phyloP scores from a whole-genome alignment of 2,113 vertebrate species.

The Ceyx cyanopectus region DNA sequence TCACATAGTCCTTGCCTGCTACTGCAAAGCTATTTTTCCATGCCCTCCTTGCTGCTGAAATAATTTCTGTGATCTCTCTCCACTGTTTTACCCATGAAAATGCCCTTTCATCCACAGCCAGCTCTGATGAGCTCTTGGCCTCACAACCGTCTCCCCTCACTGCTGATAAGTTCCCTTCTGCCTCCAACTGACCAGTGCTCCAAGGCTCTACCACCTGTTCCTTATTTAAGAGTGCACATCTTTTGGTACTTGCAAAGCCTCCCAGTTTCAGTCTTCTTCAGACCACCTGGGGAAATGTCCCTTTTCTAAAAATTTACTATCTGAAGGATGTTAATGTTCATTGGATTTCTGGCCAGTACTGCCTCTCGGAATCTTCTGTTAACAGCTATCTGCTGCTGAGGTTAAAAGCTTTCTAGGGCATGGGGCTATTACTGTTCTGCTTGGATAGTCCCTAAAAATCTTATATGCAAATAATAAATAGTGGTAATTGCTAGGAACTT shows the following conservation, averaged over 20 bases:
- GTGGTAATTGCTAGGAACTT: slow-evolving; percentile 28
- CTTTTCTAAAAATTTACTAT: neutral
- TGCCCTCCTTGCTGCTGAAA: neutral
- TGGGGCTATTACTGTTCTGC: neutral
- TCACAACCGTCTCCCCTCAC: accelerated
- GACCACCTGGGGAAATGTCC: neutral
- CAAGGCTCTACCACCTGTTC: neutral
- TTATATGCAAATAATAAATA: slow-evolving; percentile 37
- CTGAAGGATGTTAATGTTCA: neutral
- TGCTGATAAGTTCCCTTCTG: neutral
- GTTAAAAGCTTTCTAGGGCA: slow-evolving; percentile 15
- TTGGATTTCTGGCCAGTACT: neutral
- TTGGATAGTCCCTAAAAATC: slow-evolving; percentile 49
- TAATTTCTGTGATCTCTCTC: neutral
- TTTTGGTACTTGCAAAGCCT: neutral
- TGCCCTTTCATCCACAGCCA: neutral
- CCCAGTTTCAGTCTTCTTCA: neutral
- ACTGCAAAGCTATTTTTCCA: neutral
- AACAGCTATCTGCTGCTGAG: neutral
- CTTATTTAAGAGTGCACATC: accelerated
- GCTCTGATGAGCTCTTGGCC: neutral
- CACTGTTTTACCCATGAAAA: neutral
- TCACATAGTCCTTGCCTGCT: neutral
- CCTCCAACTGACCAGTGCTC: neutral
- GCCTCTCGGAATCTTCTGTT: neutral